Conservation (phyloP, 2,113 vertebrate species). For the Phyllostomus discolor region DNA sequence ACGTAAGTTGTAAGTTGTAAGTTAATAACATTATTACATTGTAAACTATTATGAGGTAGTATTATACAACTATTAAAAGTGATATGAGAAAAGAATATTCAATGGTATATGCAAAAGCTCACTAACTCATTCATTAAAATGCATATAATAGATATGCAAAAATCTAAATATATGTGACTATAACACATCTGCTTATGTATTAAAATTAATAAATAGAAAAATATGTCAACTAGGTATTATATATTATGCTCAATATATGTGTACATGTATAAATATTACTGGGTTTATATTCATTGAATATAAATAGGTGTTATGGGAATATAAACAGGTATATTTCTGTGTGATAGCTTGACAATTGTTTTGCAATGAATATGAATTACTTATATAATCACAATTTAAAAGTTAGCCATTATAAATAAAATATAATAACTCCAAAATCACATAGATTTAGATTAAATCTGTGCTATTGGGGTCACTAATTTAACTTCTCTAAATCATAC, state of each 20-base stretch:
- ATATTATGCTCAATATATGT: neutral
- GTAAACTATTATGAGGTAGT: neutral
- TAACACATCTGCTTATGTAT: neutral
- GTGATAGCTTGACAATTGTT: neutral
- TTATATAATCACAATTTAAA: conserved; percentile 2
- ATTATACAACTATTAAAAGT: neutral
- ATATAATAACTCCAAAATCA: neutral
- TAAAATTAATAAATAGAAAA: neutral
- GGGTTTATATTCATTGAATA: neutral
- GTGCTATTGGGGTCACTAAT: neutral
- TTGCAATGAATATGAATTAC: neutral
- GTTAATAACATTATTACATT: neutral
- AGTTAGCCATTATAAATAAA: neutral
- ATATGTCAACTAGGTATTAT: neutral
- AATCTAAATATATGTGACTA: neutral
- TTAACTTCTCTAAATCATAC: neutral
- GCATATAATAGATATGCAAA: neutral
- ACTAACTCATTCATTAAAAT: neutral
- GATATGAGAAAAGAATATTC: neutral
- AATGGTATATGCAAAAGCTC: neutral
- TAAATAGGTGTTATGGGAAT: neutral
- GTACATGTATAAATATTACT: neutral
- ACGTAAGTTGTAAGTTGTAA: neutral
- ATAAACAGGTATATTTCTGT: neutral
- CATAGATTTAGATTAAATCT: neutral